Percentiles rank a stretch among this genome's conserved stretches.
phyloP scores from a whole-genome alignment of 2,113 vertebrate genomes.

The Mugil cephalus region DNA sequence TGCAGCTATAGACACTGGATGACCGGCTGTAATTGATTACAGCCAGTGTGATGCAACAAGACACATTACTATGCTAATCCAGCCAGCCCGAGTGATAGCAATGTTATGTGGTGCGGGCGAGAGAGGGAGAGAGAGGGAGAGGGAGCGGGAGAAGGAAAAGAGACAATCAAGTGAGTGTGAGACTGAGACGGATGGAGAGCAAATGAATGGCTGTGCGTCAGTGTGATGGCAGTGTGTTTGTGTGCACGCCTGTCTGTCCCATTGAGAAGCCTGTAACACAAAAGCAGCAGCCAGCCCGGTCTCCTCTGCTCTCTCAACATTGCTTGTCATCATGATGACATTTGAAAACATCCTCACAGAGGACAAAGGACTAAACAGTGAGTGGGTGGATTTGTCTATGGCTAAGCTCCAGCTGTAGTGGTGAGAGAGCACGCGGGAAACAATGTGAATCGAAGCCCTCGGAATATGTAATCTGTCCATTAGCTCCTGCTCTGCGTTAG shows the following conservation, averaged over 20 bases:
- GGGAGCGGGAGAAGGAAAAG: slow-evolving; percentile 1
- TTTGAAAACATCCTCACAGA: slow-evolving; percentile 79
- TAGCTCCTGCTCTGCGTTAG: slow-evolving; percentile 58
- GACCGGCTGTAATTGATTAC: slow-evolving; percentile 83
- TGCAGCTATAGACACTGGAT: slow-evolving; percentile 68
- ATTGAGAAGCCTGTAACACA: slow-evolving; percentile 66
- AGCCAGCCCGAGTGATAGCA: slow-evolving; percentile 51
- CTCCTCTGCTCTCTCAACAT: slow-evolving; percentile 63
- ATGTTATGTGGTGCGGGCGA: slow-evolving; percentile 40
- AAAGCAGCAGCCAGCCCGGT: slow-evolving; percentile 64
- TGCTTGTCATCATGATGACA: slow-evolving; percentile 81
- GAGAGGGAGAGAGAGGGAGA: slow-evolving; percentile 8
- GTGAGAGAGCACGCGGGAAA: slow-evolving; percentile 64
- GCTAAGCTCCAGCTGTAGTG: slow-evolving; percentile 68
- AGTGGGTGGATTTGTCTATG: slow-evolving; percentile 75
- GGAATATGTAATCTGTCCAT: slow-evolving; percentile 73
- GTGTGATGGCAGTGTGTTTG: slow-evolving; percentile 55
- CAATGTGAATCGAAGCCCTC: slow-evolving; percentile 62
- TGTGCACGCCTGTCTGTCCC: slow-evolving; percentile 70
- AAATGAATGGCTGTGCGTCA: slow-evolving; percentile 73
- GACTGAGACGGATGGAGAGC: slow-evolving; percentile 45
- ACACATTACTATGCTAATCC: slow-evolving; percentile 84
- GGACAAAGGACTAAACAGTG: slow-evolving; percentile 75
- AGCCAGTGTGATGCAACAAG: slow-evolving; percentile 78
- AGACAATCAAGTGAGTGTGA: slow-evolving; percentile 65